Evolutionary conservation across 2,888 invertebrate species (phyloP).

Genomic region (Apotomis betuletana): DNA sequence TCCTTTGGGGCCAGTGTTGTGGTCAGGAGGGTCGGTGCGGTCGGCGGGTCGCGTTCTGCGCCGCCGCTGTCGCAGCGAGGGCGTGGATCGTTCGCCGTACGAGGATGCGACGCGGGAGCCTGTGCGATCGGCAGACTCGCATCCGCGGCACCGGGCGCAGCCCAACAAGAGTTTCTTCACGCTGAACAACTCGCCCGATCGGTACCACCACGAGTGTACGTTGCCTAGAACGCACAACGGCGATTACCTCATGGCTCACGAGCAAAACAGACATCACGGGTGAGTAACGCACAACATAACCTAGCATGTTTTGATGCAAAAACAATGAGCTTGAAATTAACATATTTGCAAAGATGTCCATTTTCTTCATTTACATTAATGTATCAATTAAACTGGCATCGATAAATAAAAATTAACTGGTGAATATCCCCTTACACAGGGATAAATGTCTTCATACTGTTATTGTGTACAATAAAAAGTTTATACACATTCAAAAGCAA

Average conservation of each 20-base stretch:
- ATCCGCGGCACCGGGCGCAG: slow-evolving; percentile 60
- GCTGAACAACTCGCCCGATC: slow-evolving; percentile 60
- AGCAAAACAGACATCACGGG: slow-evolving; percentile 66
- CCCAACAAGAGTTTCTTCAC: slow-evolving; percentile 75
- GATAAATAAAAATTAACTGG: no score
- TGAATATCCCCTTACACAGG: no score
- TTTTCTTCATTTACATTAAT: neutral
- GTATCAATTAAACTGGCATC: no score
- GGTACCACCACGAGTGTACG: slow-evolving; percentile 71
- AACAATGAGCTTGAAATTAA: slow-evolving; percentile 7
- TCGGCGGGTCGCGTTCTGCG: slow-evolving; percentile 74
- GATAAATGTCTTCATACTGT: no score
- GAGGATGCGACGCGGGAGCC: slow-evolving; percentile 73
- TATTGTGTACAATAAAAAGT: no score
- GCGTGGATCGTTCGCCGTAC: slow-evolving; percentile 77
- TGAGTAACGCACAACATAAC: slow-evolving; percentile 61
- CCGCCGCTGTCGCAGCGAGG: slow-evolving; percentile 80
- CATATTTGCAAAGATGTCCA: neutral
- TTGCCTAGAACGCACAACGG: slow-evolving; percentile 72
- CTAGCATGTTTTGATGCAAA: slow-evolving; percentile 45
- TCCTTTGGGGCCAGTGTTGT: slow-evolving; percentile 72
- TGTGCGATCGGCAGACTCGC: slow-evolving; percentile 63
- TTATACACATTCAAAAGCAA: no score
- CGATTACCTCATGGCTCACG: slow-evolving; percentile 75
- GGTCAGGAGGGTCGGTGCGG: slow-evolving; percentile 64